phyloP scores from a whole-genome alignment of 1,140 invertebrate genomes.

The Macrotrachela quadricornifera region DNA sequence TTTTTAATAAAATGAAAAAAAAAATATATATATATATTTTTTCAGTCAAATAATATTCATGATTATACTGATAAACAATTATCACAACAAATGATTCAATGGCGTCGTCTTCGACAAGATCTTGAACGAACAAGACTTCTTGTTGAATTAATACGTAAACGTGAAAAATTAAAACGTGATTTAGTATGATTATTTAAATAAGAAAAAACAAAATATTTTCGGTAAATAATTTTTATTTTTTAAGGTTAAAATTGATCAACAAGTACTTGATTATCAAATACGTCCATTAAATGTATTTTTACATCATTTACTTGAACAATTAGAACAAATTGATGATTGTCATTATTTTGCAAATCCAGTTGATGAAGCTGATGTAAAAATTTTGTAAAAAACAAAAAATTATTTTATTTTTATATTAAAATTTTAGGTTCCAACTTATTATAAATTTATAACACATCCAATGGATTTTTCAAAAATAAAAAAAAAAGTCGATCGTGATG shows the following conservation, averaged over 20 bases:
- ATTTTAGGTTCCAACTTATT: conserved; percentile 48
- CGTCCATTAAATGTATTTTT: conserved; percentile 31
- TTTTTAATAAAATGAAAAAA: background rate
- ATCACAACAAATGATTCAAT: conserved; percentile 19
- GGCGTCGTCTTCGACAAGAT: conserved; percentile 78
- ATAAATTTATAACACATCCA: conserved; percentile 66
- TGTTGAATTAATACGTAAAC: conserved; percentile 75
- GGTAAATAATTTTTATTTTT: no score
- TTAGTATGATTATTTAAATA: conserved; percentile 39
- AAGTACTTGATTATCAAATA: conserved; percentile 12
- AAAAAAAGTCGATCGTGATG: conserved; percentile 47
- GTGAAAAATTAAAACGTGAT: conserved; percentile 78
- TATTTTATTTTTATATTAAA: no score
- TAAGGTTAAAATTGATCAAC: conserved; percentile 11
- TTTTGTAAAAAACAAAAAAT: no score
- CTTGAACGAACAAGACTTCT: conserved; percentile 71
- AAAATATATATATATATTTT: conserved; percentile 37
- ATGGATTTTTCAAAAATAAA: conserved; percentile 89
- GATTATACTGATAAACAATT: no score
- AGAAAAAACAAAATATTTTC: no score
- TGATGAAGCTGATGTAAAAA: conserved; percentile 52
- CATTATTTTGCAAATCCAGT: conserved; percentile 82
- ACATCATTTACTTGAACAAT: conserved; percentile 42
- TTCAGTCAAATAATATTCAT: no score
- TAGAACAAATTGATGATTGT: conserved; percentile 54